Conservation (phyloP, 2,113 vertebrate genomes). For the Callorhinus ursinus region DNA sequence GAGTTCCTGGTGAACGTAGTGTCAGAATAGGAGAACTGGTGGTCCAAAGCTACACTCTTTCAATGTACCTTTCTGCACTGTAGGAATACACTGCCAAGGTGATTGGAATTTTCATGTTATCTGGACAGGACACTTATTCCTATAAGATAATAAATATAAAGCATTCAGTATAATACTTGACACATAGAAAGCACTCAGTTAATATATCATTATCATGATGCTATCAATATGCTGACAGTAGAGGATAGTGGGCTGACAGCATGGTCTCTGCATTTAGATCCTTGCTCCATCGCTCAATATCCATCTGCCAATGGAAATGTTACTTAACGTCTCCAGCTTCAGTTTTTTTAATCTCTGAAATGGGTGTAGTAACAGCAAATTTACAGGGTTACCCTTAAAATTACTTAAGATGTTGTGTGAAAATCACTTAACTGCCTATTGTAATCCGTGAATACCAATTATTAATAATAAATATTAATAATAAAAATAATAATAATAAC, state of each 20-base stretch:
- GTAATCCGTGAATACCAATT: background rate
- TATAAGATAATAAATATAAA: background rate
- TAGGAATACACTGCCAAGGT: background rate
- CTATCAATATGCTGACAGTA: background rate
- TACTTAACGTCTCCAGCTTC: background rate
- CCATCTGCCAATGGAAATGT: background rate
- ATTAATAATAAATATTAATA: background rate
- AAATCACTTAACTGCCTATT: background rate
- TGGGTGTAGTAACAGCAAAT: background rate
- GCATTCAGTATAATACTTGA: background rate
- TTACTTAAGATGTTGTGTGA: background rate
- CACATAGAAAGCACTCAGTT: background rate
- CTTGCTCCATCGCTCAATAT: background rate
- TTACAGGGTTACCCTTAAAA: slow-evolving; percentile 1
- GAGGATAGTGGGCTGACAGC: background rate
- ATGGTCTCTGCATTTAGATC: background rate
- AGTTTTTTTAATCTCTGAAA: background rate
- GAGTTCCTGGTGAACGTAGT: background rate
- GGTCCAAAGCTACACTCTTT: background rate
- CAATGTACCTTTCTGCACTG: background rate
- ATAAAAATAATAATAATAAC: background rate
- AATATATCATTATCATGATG: background rate
- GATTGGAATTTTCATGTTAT: background rate
- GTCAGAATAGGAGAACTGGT: background rate
- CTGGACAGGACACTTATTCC: background rate